A percentile compares a stretch with the other conserved stretches of the same genome.
Conservation (phyloP, 2,888 invertebrate species). For the Lobophora halterata region DNA sequence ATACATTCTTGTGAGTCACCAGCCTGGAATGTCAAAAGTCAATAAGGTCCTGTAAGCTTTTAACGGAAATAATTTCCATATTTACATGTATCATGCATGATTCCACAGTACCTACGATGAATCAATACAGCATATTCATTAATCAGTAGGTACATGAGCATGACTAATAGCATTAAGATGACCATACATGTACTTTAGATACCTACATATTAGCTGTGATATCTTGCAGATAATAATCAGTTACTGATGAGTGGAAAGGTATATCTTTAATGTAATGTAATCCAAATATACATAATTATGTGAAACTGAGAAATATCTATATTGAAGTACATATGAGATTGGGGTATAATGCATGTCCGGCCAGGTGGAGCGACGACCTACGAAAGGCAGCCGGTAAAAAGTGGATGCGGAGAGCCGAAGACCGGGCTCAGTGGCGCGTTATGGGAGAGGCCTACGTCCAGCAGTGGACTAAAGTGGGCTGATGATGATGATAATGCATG, state of each 20-base stretch:
- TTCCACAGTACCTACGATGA: conserved; percentile 51
- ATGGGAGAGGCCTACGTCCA: too few relatives aligned
- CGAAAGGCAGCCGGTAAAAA: too few relatives aligned
- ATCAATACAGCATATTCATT: conserved; percentile 49
- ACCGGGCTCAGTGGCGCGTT: too few relatives aligned
- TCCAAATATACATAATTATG: not conserved
- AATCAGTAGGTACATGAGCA: conserved; percentile 32
- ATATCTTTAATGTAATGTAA: not conserved
- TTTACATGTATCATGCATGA: conserved; percentile 63
- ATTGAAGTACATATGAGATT: too few relatives aligned
- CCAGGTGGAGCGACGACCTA: too few relatives aligned
- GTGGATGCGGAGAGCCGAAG: too few relatives aligned
- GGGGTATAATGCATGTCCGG: too few relatives aligned
- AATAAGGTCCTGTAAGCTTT: conserved; percentile 45
- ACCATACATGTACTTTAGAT: conserved; percentile 2
- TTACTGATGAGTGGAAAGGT: conserved; percentile 15
- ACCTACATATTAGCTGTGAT: conserved; percentile 6
- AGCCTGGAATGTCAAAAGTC: conserved; percentile 47
- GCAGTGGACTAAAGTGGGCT: too few relatives aligned
- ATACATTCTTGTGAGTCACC: conserved; percentile 52
- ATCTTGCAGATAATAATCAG: conserved; percentile 23
- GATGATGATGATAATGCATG: not conserved
- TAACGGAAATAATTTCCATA: conserved; percentile 59
- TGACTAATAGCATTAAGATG: conserved; percentile 30
- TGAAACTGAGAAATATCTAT: too few relatives aligned